Base-by-base conservation (phyloP, 2,797 vertebrate species). In the Xenops minutus region DNA sequence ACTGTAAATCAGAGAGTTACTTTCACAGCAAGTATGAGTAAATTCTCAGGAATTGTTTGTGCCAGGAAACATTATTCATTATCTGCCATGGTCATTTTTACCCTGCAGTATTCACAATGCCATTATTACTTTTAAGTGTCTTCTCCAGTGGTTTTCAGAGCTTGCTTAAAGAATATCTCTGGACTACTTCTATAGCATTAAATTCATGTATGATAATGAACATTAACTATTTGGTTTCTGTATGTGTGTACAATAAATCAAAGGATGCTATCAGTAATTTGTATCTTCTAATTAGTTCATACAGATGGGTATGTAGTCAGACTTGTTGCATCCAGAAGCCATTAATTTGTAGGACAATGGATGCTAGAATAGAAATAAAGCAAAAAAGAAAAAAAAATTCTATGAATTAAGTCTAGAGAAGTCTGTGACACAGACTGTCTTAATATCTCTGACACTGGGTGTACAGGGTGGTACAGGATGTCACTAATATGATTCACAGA, bases 1-100 rank as follows among this genome's bases (percentile, higher is more conserved):
- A 87, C 55, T 85, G n/a, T 92, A 93, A 91, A 94, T 96, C 80
- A 78, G 41, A 24, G 52, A 73, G 30, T 72, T 79, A 62, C 51
- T 91, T 94, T 87, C 63, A 55, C 14, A 66, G n/a, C 17, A 75
- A 93, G 59, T 73, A 48, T 22, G 9, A 54, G 37, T 64, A 82
- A 79, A 52, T 87, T 93, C 55, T 91, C 32, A 76, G 61, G 48
- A 95, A 69, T 95, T 89, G 76, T 56, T 87, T 10, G 29, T 87
- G 39, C 19, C 43, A 67, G 36, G 36, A 89, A 92, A 58, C 13
- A 62, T 89, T 55, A 55, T 76, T 85, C 43, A 67, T 76, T 87
- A n/a, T 79, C 52, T 79, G 68, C 41, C 36, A 52, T 87, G 67
- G 52, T 66, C 78, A 59, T 39, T 32, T 82, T 79, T 95, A 82